Base-by-base conservation (phyloP, 2,888 invertebrate species). In the Eilema caniola region DNA sequence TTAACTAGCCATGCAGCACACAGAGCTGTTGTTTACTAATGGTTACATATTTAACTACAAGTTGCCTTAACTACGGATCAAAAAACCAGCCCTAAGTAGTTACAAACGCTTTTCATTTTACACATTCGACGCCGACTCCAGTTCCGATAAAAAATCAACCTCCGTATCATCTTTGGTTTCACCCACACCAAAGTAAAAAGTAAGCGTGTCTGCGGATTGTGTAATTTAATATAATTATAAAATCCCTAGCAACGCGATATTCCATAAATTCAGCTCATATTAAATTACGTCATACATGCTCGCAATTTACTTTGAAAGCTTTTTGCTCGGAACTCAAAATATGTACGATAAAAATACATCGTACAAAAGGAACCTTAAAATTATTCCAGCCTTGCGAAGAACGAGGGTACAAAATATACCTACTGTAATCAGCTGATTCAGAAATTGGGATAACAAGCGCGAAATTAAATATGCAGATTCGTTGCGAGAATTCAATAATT, bases 401-500 rank as follows among this genome's bases (percentile, higher is more conserved):
- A 37, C 61, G 63, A 63, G 56, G 66, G 31, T 65, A 67, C 72
- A 64, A 64, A 68, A 74, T 74, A 67, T 56, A n/a, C 69, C 67
- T 63, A 47, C 56, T 67, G 69, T 81, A 84, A 82, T 83, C 83
- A 74, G 71, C 69, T 76, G 83, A 75, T 74, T 57, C 41, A 28
- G 53, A 80, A 84, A 84, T 80, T 74, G 75, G 64, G 73, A 70
- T 84, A 81, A 80, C 81, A 78, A 81, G 80, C 80, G 76, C 74
- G 60, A 80, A 84, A 83, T 86, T 76, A 81, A 80, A 83, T 83
- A 81, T 85, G 83, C 73, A 84, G 75, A 83, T 83, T 77, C 63
- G 31, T 71, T 65, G 64, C 62, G 73, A 72, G 65, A 72, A 78
- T 82, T 76, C 76, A 75, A 81, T 84, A 78, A 77, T 62, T 70